These are phyloP conservation scores for Petromus typicus DNA, from an alignment of 2,113 vertebrate genomes.

Conservation along the genomic window DNA sequence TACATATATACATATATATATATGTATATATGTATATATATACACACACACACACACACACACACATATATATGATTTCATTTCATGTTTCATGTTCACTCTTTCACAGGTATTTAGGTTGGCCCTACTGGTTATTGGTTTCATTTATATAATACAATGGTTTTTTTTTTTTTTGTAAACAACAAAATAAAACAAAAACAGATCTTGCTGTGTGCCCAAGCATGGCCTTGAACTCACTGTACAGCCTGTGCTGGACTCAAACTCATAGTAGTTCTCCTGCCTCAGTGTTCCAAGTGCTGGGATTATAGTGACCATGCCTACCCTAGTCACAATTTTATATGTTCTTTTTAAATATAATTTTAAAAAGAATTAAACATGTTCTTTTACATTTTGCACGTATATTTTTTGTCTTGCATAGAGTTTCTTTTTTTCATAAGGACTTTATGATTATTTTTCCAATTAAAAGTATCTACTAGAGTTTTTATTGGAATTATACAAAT, in stretches of 20 bases:
- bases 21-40: not conserved
- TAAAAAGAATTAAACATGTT: not conserved
- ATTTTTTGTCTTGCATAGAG: constrained; percentile 41
- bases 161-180: not conserved
- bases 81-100: not conserved
- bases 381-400: not conserved
- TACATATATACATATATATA: too few relatives aligned
- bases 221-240: not conserved
- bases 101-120: constrained; percentile 5
- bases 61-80: not conserved
- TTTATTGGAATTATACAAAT: not conserved
- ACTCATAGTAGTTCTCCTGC: not conserved
- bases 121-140: not conserved
- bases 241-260: not conserved
- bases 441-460: constrained; percentile 28
- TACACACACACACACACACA: too few relatives aligned
- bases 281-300: not conserved
- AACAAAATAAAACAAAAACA: not conserved
- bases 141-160: not conserved
- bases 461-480: not conserved
- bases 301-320: not conserved
- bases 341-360: not conserved
- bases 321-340: not conserved
- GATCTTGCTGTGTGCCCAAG: not conserved
- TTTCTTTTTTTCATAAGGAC: constrained; percentile 12